A percentile compares a stretch with the other conserved stretches of the same genome.
Conservation (phyloP, 2,113 vertebrate genomes). For the Gobiocypris rarus region DNA sequence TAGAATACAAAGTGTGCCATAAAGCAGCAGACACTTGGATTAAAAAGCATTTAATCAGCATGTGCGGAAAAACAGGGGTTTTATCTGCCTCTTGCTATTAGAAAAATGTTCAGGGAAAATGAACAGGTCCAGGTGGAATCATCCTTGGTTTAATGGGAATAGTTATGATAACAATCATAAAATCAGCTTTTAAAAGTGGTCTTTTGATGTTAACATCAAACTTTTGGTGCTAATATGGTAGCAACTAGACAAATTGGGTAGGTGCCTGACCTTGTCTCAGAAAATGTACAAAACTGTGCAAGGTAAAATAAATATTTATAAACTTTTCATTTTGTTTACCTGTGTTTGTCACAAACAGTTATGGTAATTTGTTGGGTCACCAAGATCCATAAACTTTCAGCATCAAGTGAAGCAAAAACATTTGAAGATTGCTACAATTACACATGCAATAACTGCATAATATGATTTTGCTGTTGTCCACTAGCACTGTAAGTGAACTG, state of each 20-base stretch:
- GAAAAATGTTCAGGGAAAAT: background rate
- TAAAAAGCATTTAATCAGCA: background rate
- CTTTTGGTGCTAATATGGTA: background rate
- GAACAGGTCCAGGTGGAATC: background rate
- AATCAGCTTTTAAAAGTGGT: background rate
- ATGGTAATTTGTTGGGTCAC: background rate
- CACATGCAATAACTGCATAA: background rate
- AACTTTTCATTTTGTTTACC: background rate
- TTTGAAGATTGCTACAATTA: background rate
- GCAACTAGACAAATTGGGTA: background rate
- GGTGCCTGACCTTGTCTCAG: background rate
- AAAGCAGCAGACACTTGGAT: conserved; percentile 10
- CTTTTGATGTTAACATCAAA: background rate
- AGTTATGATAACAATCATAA: background rate
- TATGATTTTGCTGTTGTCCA: background rate
- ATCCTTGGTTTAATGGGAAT: background rate
- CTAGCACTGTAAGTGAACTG: background rate
- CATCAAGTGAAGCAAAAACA: conserved; percentile 1
- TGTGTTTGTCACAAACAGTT: conserved; percentile 11
- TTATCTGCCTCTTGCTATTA: background rate
- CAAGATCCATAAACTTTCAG: no score
- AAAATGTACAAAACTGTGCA: background rate
- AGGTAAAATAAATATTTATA: background rate
- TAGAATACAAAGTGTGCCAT: conserved; percentile 51
- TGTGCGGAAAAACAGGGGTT: background rate